These are phyloP conservation scores for Neosilurus mollespiculum DNA, from an alignment of 2,797 vertebrate species.

Conservation along the genomic window DNA sequence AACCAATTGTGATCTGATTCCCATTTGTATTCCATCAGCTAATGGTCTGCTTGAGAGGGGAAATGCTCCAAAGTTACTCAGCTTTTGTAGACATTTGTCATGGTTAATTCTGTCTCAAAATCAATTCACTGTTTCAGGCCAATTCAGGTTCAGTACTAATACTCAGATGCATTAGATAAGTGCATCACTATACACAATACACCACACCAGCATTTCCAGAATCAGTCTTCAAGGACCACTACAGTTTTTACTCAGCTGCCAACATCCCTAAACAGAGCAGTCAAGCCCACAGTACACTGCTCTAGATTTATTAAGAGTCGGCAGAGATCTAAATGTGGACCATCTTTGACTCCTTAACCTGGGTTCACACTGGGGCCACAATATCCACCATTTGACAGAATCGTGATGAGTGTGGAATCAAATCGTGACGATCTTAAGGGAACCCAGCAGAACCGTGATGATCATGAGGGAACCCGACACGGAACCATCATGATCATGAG, in stretches of 20 bases:
- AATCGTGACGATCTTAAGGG: no score
- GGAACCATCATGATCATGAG: no score
- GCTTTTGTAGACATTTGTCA: neutral
- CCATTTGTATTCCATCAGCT: neutral
- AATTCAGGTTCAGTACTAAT: neutral
- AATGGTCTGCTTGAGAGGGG: neutral
- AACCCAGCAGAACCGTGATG: no score
- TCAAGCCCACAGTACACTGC: neutral
- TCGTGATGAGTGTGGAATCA: no score
- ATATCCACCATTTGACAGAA: no score
- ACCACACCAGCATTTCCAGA: constrained; percentile 6
- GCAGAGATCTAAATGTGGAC: neutral
- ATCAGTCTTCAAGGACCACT: neutral
- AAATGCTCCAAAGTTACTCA: neutral
- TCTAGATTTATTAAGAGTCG: neutral
- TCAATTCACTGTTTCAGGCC: neutral
- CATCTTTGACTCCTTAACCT: neutral
- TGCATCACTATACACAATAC: neutral
- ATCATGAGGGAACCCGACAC: no score
- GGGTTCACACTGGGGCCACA: no score
- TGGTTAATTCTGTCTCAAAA: neutral
- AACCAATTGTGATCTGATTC: neutral
- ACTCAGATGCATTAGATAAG: no score
- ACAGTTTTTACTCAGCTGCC: neutral
- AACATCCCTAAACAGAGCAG: neutral